Percentiles rank a stretch among this genome's conserved stretches.
These are phyloP conservation scores for Lacerta agilis DNA, from an alignment of 2,797 vertebrate species.

Conservation along the genomic window DNA sequence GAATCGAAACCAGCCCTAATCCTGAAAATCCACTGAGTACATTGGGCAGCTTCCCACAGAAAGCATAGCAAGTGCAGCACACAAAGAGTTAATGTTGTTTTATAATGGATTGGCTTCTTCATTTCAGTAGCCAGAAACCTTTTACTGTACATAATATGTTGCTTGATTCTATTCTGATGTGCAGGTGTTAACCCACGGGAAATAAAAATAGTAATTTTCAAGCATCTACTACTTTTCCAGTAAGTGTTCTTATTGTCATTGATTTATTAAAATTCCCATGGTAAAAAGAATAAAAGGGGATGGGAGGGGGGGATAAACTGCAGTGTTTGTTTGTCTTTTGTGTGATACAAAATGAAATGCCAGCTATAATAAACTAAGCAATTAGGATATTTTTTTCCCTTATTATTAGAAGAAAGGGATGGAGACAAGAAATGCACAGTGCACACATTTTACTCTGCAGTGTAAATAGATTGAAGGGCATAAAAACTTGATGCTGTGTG, in stretches of 20 bases:
- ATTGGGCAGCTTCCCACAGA: background rate
- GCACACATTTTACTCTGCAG: background rate
- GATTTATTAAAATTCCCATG: constrained; percentile 50
- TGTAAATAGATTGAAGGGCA: background rate
- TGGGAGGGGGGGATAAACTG: constrained; percentile 9
- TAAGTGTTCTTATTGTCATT: constrained; percentile 68
- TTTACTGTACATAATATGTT: constrained; percentile 47
- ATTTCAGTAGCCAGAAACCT: constrained; percentile 58
- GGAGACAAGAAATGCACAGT: background rate
- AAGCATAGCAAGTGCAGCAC: constrained; percentile 29
- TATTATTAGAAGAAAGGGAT: constrained; percentile 14
- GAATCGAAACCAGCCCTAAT: background rate
- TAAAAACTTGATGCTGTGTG: background rate
- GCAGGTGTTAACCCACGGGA: constrained; percentile 64
- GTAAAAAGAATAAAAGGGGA: constrained; percentile 21
- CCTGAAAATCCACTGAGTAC: background rate
- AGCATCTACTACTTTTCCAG: constrained; percentile 39
- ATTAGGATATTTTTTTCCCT: constrained; percentile 45
- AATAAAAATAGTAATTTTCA: constrained; percentile 70
- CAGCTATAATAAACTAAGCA: constrained; percentile 54
- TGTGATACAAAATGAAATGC: constrained; percentile 9
- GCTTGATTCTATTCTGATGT: constrained; percentile 68
- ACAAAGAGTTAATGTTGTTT: constrained; percentile 50
- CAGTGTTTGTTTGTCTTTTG: background rate
- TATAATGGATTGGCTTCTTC: constrained; percentile 59